Conservation (phyloP, 2,888 invertebrate species). For the Epinotia nisella region DNA sequence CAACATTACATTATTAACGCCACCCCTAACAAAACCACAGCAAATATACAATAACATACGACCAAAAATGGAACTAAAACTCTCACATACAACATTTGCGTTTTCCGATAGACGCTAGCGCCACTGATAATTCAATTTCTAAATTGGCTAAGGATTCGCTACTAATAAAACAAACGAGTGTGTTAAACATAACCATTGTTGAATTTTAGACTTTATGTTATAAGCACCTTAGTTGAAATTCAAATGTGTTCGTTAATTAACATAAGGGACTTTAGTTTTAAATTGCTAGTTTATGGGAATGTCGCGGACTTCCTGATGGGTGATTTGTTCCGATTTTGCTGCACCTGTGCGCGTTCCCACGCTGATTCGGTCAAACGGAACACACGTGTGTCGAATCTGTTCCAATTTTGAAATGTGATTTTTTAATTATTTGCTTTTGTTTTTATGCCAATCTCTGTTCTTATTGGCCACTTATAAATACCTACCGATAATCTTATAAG, state of each 20-base stretch:
- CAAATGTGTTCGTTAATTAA: not conserved
- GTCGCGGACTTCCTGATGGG: conserved; percentile 37
- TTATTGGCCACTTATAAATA: not conserved
- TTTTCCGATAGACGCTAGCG: not conserved
- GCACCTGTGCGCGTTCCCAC: conserved; percentile 41
- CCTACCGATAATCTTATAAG: no score
- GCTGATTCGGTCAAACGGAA: conserved; percentile 35
- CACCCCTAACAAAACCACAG: not conserved
- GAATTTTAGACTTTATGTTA: not conserved
- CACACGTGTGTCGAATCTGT: conserved; percentile 37
- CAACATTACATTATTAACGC: not conserved
- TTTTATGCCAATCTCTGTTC: not conserved
- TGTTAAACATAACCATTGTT: not conserved
- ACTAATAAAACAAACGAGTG: not conserved
- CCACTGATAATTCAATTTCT: not conserved
- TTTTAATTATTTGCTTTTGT: conserved; percentile 18
- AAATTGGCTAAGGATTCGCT: not conserved
- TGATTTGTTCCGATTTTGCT: conserved; percentile 37
- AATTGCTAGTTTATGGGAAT: conserved; percentile 39
- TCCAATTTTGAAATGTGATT: conserved; percentile 28
- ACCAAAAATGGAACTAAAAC: conserved; percentile 2
- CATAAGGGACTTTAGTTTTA: conserved; percentile 6
- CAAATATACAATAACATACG: not conserved
- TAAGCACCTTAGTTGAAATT: not conserved
- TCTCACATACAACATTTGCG: not conserved